phyloP scores from a whole-genome alignment of 2,797 vertebrate species.

The Tangara arthus region DNA sequence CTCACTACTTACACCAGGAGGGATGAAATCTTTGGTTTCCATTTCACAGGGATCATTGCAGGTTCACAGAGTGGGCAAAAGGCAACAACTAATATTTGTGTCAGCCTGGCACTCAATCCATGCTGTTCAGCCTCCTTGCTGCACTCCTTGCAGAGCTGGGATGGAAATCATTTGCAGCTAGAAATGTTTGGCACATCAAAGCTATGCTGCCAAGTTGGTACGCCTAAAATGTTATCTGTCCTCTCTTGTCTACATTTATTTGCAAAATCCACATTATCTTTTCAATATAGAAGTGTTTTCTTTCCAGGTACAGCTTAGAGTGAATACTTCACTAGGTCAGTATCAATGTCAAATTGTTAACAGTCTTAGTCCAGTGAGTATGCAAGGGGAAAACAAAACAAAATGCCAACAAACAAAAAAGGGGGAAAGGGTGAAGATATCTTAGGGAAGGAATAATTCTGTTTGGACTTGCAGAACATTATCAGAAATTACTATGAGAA shows the following conservation, averaged over 20 bases:
- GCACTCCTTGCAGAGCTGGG: neutral
- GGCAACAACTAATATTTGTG: neutral
- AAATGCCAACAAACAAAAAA: neutral
- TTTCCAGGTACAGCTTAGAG: neutral
- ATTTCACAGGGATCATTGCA: slow-evolving; percentile 22
- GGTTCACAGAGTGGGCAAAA: slow-evolving; percentile 9
- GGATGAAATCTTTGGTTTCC: slow-evolving; percentile 4
- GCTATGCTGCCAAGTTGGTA: neutral
- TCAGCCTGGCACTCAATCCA: neutral
- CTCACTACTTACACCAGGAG: neutral
- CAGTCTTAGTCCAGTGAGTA: neutral
- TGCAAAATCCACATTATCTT: slow-evolving; percentile 15
- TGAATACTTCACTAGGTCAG: neutral
- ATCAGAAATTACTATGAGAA: neutral
- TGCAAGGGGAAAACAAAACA: neutral
- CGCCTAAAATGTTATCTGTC: neutral
- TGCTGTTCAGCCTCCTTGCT: neutral
- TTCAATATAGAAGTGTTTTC: neutral
- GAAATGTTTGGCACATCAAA: slow-evolving; percentile 12
- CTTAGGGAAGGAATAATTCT: neutral
- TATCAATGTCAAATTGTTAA: slow-evolving; percentile 22
- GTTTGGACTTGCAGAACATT: neutral
- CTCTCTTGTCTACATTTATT: neutral
- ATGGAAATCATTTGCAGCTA: neutral
- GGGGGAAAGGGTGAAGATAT: neutral